Conservation (phyloP, 2,113 vertebrate species). For the Aepyceros melampus region DNA sequence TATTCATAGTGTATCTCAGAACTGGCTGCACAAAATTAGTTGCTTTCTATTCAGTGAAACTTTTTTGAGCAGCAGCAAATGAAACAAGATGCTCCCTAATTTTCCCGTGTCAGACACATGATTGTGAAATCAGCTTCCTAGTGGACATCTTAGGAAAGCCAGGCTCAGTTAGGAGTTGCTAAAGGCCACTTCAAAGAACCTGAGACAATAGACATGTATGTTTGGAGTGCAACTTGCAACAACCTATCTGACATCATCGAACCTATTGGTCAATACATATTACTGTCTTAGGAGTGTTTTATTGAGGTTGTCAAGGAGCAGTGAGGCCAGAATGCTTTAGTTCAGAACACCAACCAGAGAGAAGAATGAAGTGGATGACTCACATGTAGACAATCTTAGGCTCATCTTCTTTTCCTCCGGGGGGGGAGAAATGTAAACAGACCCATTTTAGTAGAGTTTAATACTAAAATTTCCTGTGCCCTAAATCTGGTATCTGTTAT, state of each 20-base stretch:
- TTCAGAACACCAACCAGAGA: neutral
- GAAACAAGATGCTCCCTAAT: neutral
- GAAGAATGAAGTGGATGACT: neutral
- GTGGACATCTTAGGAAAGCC: neutral
- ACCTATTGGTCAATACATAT: neutral
- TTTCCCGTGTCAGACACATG: neutral
- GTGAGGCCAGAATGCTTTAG: neutral
- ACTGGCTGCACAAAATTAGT: neutral
- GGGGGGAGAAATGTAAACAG: neutral
- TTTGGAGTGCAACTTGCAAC: neutral
- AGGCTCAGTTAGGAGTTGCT: neutral
- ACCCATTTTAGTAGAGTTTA: neutral
- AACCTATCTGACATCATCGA: neutral
- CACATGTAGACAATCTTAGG: neutral
- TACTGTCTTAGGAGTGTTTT: neutral
- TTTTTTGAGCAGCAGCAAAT: neutral
- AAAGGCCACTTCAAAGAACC: neutral
- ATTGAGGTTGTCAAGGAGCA: neutral
- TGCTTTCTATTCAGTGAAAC: neutral
- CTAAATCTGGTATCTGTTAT: conserved; percentile 65
- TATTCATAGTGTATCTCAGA: neutral
- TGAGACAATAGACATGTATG: neutral
- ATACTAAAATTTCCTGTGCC: conserved; percentile 57
- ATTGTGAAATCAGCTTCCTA: neutral
- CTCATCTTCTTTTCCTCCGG: neutral